Evolutionary conservation across 2,888 invertebrate species (phyloP), one percentile per base, ranked within the genome.

Genomic region (Smittia aterrima): DNA sequence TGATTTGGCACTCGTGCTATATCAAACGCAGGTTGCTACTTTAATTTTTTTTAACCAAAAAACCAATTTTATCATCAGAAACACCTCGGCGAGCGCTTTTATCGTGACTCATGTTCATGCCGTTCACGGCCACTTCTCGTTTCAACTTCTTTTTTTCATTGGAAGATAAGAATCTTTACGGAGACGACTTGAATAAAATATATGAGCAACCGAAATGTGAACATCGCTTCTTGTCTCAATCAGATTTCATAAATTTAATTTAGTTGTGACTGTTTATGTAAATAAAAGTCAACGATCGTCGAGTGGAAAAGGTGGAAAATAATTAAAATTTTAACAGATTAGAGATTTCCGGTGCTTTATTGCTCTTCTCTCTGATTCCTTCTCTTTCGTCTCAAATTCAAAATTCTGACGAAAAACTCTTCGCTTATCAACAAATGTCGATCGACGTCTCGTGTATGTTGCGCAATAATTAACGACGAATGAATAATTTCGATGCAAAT

Each of bases 1-100:
- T 70, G 70, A 70, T 70, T 70, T 70, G 70, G 70, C 70, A 70
- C 70, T 70, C 70, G 70, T 70, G 70, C 70, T 54, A 54, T 70
- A n/a, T 20, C 53, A 70, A 70, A 54, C 25, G 24, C 53, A 70
- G 53, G 70, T 70, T 54, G 70, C 70, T 70, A 32, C 70, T 41
- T 38, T 47, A 47, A 47, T 47, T 47, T 47, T 47, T 47, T 7
- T 47, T 9, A 13, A 13, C 2, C 38, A 38, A 38, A 9, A 4
- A 38, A 38, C 9, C 38, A 38, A 7, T 38, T 4, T 38, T n/a
- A 47, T 32, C 18, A 58, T 58, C 16, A 7, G 20, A 18, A 58
- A 18, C 1, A 58, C 22, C 2, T 58, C 47, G n/a, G 6, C 47
- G 20, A 9, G 16, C 11, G 47, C 47, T 32, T 47, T 47, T 11